phyloP scores from a whole-genome alignment of 2,113 vertebrate species.

The Caloenas nicobarica region DNA sequence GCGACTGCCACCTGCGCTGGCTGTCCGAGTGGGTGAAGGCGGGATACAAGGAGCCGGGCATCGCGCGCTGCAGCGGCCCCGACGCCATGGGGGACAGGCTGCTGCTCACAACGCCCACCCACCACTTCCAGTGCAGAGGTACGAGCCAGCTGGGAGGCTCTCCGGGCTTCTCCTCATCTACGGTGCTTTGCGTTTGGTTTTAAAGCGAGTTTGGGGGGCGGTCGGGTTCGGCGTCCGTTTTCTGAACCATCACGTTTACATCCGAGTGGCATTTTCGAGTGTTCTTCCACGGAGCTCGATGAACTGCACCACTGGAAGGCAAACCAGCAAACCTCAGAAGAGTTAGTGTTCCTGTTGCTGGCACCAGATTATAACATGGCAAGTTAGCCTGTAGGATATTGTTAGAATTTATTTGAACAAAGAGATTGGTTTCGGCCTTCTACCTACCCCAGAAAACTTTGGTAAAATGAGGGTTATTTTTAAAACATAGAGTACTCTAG shows the following conservation, averaged over 20 bases:
- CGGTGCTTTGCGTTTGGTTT: neutral
- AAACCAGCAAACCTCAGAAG: neutral
- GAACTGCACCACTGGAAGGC: neutral
- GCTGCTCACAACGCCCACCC: slow-evolving; percentile 92
- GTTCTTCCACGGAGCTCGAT: neutral
- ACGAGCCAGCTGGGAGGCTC: neutral
- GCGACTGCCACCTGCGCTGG: slow-evolving; percentile 94
- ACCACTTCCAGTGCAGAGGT: slow-evolving; percentile 97
- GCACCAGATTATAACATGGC: neutral
- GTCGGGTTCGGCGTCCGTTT: neutral
- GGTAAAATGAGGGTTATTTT: neutral
- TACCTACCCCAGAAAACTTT: neutral
- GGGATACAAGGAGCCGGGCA: slow-evolving; percentile 96
- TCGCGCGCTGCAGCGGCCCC: slow-evolving; percentile 92
- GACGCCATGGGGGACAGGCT: slow-evolving; percentile 93
- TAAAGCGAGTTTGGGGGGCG: accelerated
- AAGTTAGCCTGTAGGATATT: neutral
- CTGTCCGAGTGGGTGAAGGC: slow-evolving; percentile 99
- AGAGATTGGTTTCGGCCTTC: neutral
- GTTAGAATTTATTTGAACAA: neutral
- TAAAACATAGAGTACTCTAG: neutral
- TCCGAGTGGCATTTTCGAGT: neutral
- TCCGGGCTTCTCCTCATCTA: neutral
- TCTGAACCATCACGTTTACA: accelerated
- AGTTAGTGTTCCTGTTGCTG: neutral